phyloP scores from a whole-genome alignment of 2,113 vertebrate genomes.

The Sterna hirundo region DNA sequence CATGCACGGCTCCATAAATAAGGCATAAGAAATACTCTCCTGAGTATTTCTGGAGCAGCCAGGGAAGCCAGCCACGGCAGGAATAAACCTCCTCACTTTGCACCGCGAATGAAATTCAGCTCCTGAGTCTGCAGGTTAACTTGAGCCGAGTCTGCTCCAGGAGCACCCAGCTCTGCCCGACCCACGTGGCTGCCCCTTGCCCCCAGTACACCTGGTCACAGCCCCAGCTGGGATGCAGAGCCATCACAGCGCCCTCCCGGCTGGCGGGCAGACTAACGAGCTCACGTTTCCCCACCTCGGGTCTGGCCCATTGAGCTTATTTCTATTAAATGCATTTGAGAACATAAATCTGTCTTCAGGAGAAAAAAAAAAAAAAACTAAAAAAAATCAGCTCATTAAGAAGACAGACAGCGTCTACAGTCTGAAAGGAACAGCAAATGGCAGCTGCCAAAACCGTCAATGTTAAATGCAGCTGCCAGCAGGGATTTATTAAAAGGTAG shows the following conservation, averaged over 20 bases:
- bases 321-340: conserved; percentile 2
- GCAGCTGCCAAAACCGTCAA: conserved; percentile 50
- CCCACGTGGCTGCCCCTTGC: too few relatives aligned
- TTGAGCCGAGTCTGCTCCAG: too few relatives aligned
- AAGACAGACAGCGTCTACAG: conserved; percentile 48
- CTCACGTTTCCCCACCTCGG: not conserved
- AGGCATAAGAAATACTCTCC: not conserved
- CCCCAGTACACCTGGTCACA: too few relatives aligned
- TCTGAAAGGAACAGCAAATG: conserved; percentile 53
- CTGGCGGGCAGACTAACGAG: not conserved
- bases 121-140: too few relatives aligned
- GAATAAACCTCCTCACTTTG: too few relatives aligned
- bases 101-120: too few relatives aligned
- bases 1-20: not conserved
- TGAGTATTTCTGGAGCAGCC: not conserved
- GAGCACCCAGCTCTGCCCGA: too few relatives aligned
- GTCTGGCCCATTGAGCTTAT: conserved; percentile 15
- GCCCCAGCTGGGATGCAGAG: too few relatives aligned
- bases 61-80: too few relatives aligned
- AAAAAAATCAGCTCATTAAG: conserved; percentile 9
- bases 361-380: too few relatives aligned
- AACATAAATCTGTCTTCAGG: conserved; percentile 27
- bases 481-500: conserved; percentile 45
- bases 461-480: conserved; percentile 54
- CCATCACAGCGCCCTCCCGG: fast-evolving